These are phyloP conservation scores for Asteroscopus sphinx DNA, from an alignment of 2,888 invertebrate genomes.

Conservation along the genomic window DNA sequence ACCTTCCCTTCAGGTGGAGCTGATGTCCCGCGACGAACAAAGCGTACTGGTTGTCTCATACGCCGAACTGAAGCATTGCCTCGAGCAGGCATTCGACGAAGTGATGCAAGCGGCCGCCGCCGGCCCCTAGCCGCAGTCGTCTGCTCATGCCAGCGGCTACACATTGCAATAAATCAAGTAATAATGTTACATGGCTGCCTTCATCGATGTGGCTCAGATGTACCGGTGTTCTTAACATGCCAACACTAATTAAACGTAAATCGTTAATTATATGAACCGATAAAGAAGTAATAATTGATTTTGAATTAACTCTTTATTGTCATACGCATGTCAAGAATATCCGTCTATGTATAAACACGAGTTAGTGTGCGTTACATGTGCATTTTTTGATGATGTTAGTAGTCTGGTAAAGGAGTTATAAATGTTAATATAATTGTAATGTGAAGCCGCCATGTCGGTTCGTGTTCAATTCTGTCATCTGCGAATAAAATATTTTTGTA, in stretches of 20 bases:
- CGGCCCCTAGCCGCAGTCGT: conserved; percentile 34
- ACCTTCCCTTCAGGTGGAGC: conserved; percentile 92
- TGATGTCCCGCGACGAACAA: conserved; percentile 99
- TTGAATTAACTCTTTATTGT: conserved; percentile 20
- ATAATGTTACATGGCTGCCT: conserved; percentile 46
- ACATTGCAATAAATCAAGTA: conserved; percentile 53
- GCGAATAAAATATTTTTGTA: conserved; percentile 56
- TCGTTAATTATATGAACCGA: conserved; percentile 19
- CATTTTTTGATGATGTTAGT: conserved; percentile 47
- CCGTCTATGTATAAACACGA: conserved; percentile 30
- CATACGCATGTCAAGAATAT: conserved; percentile 34
- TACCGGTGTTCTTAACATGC: conserved; percentile 39
- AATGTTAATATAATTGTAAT: conserved; percentile 54
- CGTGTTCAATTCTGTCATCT: conserved; percentile 58
- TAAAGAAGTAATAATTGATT: conserved; percentile 14
- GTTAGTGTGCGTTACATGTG: conserved; percentile 40
- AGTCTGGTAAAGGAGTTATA: conserved; percentile 37
- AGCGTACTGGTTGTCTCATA: conserved; percentile 98
- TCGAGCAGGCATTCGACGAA: conserved; percentile 97
- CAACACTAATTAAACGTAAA: conserved; percentile 9
- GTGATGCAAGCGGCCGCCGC: conserved; percentile 88
- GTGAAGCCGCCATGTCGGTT: conserved; percentile 43
- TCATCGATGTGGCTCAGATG: conserved; percentile 29
- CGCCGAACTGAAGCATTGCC: conserved; percentile 98
- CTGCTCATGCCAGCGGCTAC: conserved; percentile 26